Conservation (phyloP, 1,140 invertebrate species). For the Dufourea novaeangliae region DNA sequence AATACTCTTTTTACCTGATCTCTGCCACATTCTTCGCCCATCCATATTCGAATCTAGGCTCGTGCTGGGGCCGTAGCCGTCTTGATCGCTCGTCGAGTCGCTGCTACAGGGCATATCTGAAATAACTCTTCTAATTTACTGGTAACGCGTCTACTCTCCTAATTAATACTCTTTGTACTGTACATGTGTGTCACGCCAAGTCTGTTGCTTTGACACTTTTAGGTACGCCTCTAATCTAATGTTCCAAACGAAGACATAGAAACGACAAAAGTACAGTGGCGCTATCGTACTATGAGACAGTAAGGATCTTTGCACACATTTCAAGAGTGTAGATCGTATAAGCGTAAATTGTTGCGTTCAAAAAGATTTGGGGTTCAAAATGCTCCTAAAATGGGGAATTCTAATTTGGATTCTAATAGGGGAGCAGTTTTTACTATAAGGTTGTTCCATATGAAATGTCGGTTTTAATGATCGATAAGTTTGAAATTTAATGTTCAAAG, state of each 20-base stretch:
- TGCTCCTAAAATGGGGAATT: neutral
- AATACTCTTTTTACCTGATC: slow-evolving; percentile 81
- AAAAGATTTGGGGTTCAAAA: neutral
- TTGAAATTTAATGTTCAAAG: too few species aligned
- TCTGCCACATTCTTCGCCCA: slow-evolving; percentile 81
- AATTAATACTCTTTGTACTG: slow-evolving; percentile 35
- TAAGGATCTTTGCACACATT: neutral
- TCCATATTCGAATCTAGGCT: slow-evolving; percentile 85
- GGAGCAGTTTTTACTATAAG: too few species aligned
- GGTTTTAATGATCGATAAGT: too few species aligned
- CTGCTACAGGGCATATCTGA: slow-evolving; percentile 81
- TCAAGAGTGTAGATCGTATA: neutral
- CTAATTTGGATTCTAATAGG: neutral
- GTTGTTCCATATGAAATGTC: too few species aligned
- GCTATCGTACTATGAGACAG: neutral
- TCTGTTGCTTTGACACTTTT: neutral
- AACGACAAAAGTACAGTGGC: slow-evolving; percentile 10
- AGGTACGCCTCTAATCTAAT: slow-evolving; percentile 49
- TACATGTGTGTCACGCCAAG: slow-evolving; percentile 29
- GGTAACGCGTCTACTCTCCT: neutral
- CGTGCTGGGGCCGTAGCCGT: slow-evolving; percentile 83
- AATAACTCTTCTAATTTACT: slow-evolving; percentile 44
- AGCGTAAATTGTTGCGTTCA: neutral
- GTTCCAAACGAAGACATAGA: slow-evolving; percentile 9
- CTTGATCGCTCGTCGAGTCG: slow-evolving; percentile 82